These are phyloP conservation scores for Psittacula cyanocephala DNA, from an alignment of 2,113 vertebrate genomes.

Conservation along the genomic window DNA sequence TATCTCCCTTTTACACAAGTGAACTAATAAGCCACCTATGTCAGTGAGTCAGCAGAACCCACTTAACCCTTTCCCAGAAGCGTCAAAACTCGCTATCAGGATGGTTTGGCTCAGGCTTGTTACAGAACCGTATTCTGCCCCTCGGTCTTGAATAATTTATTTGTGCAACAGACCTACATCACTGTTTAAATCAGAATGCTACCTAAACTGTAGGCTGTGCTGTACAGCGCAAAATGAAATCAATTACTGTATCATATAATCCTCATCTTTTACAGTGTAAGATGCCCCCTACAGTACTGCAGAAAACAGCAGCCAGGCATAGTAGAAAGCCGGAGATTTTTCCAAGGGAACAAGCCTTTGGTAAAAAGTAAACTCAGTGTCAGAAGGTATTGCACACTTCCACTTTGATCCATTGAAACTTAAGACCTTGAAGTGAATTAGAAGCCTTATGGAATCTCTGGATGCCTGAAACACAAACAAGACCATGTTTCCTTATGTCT, in stretches of 20 bases:
- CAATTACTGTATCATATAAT: constrained; percentile 33
- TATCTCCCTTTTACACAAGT: constrained; percentile 61
- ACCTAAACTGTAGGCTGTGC: constrained; percentile 62
- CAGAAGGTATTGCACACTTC: not conserved
- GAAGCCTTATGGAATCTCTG: not conserved
- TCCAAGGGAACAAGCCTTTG: not conserved
- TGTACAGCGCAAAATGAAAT: constrained; percentile 58
- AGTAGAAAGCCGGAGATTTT: not conserved
- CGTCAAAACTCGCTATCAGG: constrained; percentile 51
- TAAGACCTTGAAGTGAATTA: not conserved
- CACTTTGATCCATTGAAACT: not conserved
- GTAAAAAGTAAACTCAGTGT: not conserved
- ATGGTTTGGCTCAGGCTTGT: constrained; percentile 34
- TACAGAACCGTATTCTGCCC: constrained; percentile 48
- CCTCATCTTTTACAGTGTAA: constrained; percentile 42
- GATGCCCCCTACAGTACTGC: constrained; percentile 62
- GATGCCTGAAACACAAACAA: not conserved
- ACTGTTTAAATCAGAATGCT: constrained; percentile 67
- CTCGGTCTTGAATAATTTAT: constrained; percentile 61
- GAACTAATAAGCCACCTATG: constrained; percentile 66
- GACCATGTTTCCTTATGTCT: not conserved
- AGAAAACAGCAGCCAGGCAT: not conserved
- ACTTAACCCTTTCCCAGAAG: constrained; percentile 69
- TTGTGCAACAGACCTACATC: constrained; percentile 45
- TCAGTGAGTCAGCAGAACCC: constrained; percentile 70